Conservation (phyloP, 2,113 vertebrate species). For the Pimephales promelas region DNA sequence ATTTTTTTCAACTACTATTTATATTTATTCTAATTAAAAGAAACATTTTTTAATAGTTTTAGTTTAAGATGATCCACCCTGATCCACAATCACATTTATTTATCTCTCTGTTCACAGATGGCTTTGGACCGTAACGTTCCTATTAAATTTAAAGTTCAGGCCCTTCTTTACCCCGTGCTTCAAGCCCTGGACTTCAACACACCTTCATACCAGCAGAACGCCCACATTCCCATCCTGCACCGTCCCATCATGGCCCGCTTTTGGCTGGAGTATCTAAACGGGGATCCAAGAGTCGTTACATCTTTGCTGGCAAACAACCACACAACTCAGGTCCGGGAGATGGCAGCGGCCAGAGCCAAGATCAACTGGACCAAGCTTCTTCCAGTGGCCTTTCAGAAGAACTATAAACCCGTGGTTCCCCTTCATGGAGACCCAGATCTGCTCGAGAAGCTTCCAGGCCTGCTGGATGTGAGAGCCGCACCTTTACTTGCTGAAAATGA, state of each 20-base stretch:
- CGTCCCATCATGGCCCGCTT: conserved; percentile 85
- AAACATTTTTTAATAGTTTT: too few relatives aligned
- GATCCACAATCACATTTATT: neutral
- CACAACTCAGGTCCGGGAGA: conserved; percentile 74
- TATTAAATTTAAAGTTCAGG: conserved; percentile 84
- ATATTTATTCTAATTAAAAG: too few relatives aligned
- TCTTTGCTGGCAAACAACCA: conserved; percentile 89
- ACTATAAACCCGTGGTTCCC: conserved; percentile 78
- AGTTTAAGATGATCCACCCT: too few relatives aligned
- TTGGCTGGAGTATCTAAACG: conserved; percentile 91
- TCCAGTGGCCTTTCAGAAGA: conserved; percentile 77
- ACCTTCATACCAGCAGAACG: conserved; percentile 93
- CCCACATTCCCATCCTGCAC: conserved; percentile 83
- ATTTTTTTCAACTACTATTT: too few relatives aligned
- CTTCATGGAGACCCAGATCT: conserved; percentile 73
- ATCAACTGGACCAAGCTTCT: conserved; percentile 87
- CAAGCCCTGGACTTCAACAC: conserved; percentile 95
- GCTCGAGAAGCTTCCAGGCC: conserved; percentile 75
- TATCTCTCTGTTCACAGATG: conserved; percentile 74
- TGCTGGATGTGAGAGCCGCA: conserved; percentile 82
- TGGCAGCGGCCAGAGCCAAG: conserved; percentile 67
- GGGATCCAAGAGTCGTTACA: conserved; percentile 73
- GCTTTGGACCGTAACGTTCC: conserved; percentile 71
- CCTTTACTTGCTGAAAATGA: conserved; percentile 83
- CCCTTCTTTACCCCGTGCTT: conserved; percentile 91